Evolutionary conservation across 2,888 invertebrate genomes (phyloP).

Genomic region (Tinea semifulvella): DNA sequence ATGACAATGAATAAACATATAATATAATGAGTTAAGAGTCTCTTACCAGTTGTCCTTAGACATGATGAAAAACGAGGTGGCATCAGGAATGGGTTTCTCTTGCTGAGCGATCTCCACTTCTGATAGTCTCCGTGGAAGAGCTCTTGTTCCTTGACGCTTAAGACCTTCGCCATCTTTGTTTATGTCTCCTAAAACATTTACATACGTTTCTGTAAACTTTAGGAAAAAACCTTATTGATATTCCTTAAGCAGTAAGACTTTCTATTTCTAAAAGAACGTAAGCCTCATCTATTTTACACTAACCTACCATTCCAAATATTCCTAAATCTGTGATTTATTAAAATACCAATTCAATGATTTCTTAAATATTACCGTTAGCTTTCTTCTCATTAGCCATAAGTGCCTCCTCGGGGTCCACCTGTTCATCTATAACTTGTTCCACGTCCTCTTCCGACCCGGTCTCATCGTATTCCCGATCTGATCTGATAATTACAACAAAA

Average conservation of each 20-base stretch:
- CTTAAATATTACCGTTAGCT: slow-evolving; percentile 55
- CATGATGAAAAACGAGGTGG: slow-evolving; percentile 91
- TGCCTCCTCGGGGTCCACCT: slow-evolving; percentile 58
- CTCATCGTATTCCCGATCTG: slow-evolving; percentile 73
- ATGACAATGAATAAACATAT: too few species aligned
- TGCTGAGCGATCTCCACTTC: slow-evolving; percentile 82
- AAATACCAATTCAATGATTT: too few species aligned
- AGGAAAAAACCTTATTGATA: too few species aligned
- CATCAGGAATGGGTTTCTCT: slow-evolving; percentile 89
- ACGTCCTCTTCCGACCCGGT: slow-evolving; percentile 77
- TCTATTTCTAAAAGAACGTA: too few species aligned
- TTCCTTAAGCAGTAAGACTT: too few species aligned
- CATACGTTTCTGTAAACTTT: too few species aligned
- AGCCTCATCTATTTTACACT: too few species aligned
- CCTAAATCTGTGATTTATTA: too few species aligned
- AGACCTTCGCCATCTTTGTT: slow-evolving; percentile 32
- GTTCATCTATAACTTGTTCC: slow-evolving; percentile 73
- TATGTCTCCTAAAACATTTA: slow-evolving; percentile 43
- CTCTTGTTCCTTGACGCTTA: slow-evolving; percentile 53
- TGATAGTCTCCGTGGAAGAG: slow-evolving; percentile 83
- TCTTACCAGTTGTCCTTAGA: slow-evolving; percentile 87
- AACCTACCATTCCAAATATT: too few species aligned
- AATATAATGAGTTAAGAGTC: too few species aligned
- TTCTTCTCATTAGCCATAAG: slow-evolving; percentile 42
- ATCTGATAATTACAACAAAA: slow-evolving; percentile 49